phyloP scores from a whole-genome alignment of 2,113 vertebrate genomes.

The Dicerorhinus sumatrensis region DNA sequence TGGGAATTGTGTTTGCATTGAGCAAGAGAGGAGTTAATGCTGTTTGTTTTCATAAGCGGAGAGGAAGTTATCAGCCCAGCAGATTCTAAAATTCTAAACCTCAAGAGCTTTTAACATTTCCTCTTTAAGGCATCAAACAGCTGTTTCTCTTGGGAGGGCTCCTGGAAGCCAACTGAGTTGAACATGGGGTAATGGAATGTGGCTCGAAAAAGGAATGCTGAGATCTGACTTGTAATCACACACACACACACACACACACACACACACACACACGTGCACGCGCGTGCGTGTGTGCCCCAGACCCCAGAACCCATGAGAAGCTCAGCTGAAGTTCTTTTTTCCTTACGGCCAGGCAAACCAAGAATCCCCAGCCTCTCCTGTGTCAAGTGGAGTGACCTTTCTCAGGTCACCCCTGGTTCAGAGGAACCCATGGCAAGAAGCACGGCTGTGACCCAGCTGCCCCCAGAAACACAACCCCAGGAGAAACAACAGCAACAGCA shows the following conservation, averaged over 20 bases:
- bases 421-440: background rate
- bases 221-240: slow-evolving; percentile 29
- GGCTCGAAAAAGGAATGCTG: slow-evolving; percentile 64
- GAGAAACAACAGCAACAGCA: background rate
- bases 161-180: slow-evolving; percentile 83
- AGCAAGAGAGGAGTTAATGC: slow-evolving; percentile 70
- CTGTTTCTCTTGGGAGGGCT: slow-evolving; percentile 86
- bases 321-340: slow-evolving; percentile 36
- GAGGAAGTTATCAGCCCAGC: slow-evolving; percentile 73
- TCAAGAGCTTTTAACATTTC: slow-evolving; percentile 79
- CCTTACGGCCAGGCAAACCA: background rate
- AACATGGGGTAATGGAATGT: slow-evolving; percentile 85
- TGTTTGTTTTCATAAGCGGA: slow-evolving; percentile 74
- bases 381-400: background rate
- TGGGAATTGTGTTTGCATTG: background rate
- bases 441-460: slow-evolving; percentile 50
- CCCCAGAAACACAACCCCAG: background rate
- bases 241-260: background rate
- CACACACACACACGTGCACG: background rate
- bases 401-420: background rate
- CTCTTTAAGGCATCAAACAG: slow-evolving; percentile 80
- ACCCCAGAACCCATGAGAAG: slow-evolving; percentile 26
- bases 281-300: slow-evolving; percentile 18
- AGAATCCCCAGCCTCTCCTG: background rate
- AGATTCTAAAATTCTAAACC: slow-evolving; percentile 74